Evolutionary conservation across 2,113 vertebrate species (phyloP), one percentile per base, ranked within the genome.

Genomic region (Leptodactylus fuscus): DNA sequence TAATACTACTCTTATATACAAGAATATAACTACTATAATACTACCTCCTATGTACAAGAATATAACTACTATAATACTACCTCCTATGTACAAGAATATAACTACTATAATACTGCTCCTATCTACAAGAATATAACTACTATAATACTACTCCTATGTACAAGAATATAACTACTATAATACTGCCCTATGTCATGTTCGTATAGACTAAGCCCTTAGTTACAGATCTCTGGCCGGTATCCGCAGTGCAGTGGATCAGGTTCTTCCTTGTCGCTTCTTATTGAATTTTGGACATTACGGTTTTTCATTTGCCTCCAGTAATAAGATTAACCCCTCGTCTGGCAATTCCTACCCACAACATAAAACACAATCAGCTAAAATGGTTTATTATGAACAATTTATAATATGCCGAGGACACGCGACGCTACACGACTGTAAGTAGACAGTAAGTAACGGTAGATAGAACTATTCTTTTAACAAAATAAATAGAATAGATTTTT

Each of bases 241-340:
- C n/a, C n/a, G n/a, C n/a, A n/a, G n/a, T n/a, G n/a, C n/a, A n/a
- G n/a, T n/a, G n/a, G n/a, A n/a, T n/a, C n/a, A n/a, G n/a, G n/a
- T n/a, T n/a, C n/a, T n/a, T n/a, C n/a, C n/a, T n/a, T n/a, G n/a
- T n/a, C n/a, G n/a, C 34, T 79, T 29, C 16, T 58, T 44, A 83
- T 83, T 83, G 36, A 44, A 75, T 83, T n/a, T 74, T 44, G 22
- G 29, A 74, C n/a, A 58, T 34, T n/a, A 55, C 48, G 24, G 81
- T 71, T 69, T n/a, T 82, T 73, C 41, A 79, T 79, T 79, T 58
- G 51, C n/a, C 12, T 27, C 34, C 34, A 24, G 48, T 74, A 75
- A 83, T 83, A 29, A 29, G 4, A 60, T 83, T 73, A 83, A 7
- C 69, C 67, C 36, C 48, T 22, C 16, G 29, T 60, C 67, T 53